Conservation (phyloP, 2,888 invertebrate genomes). For the Andrena bicolor region DNA sequence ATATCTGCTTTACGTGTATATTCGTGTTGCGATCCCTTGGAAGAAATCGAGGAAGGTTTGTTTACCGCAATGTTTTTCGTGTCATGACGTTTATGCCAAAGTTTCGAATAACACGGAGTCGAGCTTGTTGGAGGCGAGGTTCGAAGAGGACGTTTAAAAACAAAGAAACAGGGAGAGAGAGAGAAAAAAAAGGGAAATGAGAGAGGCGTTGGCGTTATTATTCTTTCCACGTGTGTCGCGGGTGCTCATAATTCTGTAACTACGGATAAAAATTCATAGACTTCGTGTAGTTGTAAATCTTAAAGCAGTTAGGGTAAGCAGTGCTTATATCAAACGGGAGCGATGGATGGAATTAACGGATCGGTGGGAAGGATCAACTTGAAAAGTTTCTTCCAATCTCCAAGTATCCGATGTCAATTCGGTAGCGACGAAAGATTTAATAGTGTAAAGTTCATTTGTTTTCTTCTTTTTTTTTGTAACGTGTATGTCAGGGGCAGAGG, state of each 20-base stretch:
- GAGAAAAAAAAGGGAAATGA: neutral
- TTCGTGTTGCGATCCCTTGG: conserved; percentile 52
- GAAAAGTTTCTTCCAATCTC: conserved; percentile 37
- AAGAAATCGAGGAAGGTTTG: conserved; percentile 30
- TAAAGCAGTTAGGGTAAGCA: conserved; percentile 50
- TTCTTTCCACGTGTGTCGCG: conserved; percentile 56
- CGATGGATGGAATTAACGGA: conserved; percentile 44
- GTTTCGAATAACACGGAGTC: conserved; percentile 40
- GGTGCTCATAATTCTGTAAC: conserved; percentile 57
- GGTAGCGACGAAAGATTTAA: conserved; percentile 34
- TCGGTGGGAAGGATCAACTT: conserved; percentile 28
- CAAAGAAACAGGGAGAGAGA: too few relatives aligned
- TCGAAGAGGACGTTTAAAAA: conserved; percentile 38
- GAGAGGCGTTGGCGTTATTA: conserved; percentile 39
- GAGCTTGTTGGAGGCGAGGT: conserved; percentile 49
- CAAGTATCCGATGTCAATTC: conserved; percentile 52
- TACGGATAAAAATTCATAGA: conserved; percentile 62
- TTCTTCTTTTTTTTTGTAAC: conserved; percentile 33
- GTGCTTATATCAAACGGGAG: conserved; percentile 58
- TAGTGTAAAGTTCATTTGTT: conserved; percentile 54
- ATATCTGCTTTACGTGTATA: conserved; percentile 47
- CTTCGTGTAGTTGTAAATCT: conserved; percentile 57
- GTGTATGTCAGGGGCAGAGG: conserved; percentile 49
- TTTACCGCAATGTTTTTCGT: conserved; percentile 43
- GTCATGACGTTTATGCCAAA: conserved; percentile 46